Conservation (phyloP, 2,888 invertebrate genomes). For the Callimorpha dominula region DNA sequence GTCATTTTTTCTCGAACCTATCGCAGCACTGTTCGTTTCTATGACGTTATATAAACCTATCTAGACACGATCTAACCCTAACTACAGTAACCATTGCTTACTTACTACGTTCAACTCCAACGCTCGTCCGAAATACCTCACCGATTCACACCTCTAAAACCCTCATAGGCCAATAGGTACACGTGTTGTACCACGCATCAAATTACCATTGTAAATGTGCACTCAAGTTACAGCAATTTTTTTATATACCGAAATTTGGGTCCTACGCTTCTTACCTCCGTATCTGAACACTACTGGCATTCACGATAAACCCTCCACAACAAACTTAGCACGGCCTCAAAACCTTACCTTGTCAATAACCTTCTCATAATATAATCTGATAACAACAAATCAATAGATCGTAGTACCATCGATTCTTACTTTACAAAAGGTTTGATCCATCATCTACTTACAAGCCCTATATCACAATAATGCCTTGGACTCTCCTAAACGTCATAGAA, state of each 20-base stretch:
- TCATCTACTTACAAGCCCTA: slow-evolving; percentile 47
- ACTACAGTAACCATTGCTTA: slow-evolving; percentile 70
- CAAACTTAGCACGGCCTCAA: slow-evolving; percentile 32
- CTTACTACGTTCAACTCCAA: slow-evolving; percentile 58
- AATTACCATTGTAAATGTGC: not conserved
- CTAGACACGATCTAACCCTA: slow-evolving; percentile 73
- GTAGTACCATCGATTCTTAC: slow-evolving; percentile 6
- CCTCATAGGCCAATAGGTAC: slow-evolving; percentile 31
- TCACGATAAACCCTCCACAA: slow-evolving; percentile 43
- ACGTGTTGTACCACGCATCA: not conserved
- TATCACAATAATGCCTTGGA: slow-evolving; percentile 59
- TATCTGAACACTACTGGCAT: slow-evolving; percentile 36
- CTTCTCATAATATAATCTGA: not conserved
- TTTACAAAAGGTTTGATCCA: slow-evolving; percentile 47
- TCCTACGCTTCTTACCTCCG: slow-evolving; percentile 18
- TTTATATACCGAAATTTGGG: not conserved
- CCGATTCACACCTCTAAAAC: slow-evolving; percentile 26
- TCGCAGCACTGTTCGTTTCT: slow-evolving; percentile 70
- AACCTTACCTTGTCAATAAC: slow-evolving; percentile 19
- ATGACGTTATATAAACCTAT: slow-evolving; percentile 80
- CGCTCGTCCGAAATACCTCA: slow-evolving; percentile 59
- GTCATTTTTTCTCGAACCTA: slow-evolving; percentile 55
- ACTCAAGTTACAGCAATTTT: not conserved
- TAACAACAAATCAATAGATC: slow-evolving; percentile 15
- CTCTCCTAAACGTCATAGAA: slow-evolving; percentile 71